phyloP scores from a whole-genome alignment of 2,113 vertebrate genomes.

The Pelodiscus sinensis region DNA sequence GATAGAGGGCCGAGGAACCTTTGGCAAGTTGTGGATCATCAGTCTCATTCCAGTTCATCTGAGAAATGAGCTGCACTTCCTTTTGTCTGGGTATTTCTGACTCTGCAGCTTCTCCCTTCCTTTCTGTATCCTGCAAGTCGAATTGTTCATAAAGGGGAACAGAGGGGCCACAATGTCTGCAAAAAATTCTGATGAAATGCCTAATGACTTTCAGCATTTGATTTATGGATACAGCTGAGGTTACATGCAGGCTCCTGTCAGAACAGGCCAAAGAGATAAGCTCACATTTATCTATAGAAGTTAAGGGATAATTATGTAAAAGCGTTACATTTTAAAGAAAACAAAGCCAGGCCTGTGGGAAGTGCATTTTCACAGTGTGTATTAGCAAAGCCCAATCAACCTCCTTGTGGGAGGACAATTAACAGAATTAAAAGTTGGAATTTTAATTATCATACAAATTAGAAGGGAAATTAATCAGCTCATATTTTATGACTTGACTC shows the following conservation, averaged over 20 bases:
- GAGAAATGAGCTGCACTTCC: not conserved
- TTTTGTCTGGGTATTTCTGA: not conserved
- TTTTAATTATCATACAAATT: slow-evolving; percentile 87
- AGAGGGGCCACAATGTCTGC: slow-evolving; percentile 8
- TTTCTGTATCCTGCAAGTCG: slow-evolving; percentile 3
- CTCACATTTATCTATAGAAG: slow-evolving; percentile 64
- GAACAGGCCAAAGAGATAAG: slow-evolving; percentile 57
- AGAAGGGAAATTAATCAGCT: slow-evolving; percentile 82
- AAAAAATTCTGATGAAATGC: slow-evolving; percentile 55
- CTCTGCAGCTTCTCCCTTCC: not conserved
- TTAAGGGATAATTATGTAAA: slow-evolving; percentile 67
- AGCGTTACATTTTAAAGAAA: slow-evolving; percentile 57
- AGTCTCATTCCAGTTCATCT: not conserved
- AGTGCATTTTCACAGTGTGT: slow-evolving; percentile 66
- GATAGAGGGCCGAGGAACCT: not conserved
- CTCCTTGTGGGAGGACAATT: slow-evolving; percentile 81
- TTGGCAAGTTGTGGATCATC: not conserved
- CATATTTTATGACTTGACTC: slow-evolving; percentile 72
- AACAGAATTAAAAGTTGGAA: slow-evolving; percentile 80
- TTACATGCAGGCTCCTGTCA: slow-evolving; percentile 44
- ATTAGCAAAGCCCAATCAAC: slow-evolving; percentile 75
- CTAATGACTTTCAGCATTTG: slow-evolving; percentile 64
- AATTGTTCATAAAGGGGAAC: slow-evolving; percentile 66
- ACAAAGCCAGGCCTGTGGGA: slow-evolving; percentile 68
- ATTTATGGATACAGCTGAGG: slow-evolving; percentile 65